Evolutionary conservation across 2,113 vertebrate genomes (phyloP).

Genomic region (Sinocyclocheilus rhinocerous): DNA sequence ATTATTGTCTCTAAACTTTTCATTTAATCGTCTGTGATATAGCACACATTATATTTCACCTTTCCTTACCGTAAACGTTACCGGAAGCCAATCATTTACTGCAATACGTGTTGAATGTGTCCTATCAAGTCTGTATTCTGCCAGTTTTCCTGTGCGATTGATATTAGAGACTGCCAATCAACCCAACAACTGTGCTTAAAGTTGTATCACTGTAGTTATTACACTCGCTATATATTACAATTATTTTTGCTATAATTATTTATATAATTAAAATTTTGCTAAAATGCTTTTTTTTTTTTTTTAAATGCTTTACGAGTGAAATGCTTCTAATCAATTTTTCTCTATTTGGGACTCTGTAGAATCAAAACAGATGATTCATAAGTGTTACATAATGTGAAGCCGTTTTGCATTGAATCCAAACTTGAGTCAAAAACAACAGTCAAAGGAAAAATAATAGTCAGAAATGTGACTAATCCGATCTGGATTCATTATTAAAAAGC

Average conservation of each 20-base stretch:
- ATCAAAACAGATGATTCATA: background rate
- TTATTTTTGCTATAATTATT: background rate
- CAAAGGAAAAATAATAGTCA: background rate
- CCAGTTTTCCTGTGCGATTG: background rate
- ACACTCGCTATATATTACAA: background rate
- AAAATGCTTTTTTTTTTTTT: no score
- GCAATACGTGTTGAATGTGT: background rate
- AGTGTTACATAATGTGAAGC: background rate
- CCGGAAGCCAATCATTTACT: background rate
- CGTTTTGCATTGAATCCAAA: background rate
- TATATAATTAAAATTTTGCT: no score
- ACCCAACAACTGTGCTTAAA: no score
- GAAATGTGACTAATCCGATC: background rate
- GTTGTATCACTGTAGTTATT: background rate
- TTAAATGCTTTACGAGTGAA: background rate
- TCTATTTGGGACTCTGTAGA: background rate
- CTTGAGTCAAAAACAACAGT: background rate
- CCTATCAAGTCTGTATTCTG: background rate
- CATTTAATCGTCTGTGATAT: slow-evolving; percentile 3
- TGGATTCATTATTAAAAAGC: background rate
- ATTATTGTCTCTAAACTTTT: background rate
- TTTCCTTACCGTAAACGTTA: background rate
- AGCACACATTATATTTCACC: background rate
- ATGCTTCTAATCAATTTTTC: background rate
- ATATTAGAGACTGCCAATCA: background rate